These are phyloP conservation scores for Struthidea cinerea DNA, from an alignment of 2,113 vertebrate genomes.

Conservation along the genomic window DNA sequence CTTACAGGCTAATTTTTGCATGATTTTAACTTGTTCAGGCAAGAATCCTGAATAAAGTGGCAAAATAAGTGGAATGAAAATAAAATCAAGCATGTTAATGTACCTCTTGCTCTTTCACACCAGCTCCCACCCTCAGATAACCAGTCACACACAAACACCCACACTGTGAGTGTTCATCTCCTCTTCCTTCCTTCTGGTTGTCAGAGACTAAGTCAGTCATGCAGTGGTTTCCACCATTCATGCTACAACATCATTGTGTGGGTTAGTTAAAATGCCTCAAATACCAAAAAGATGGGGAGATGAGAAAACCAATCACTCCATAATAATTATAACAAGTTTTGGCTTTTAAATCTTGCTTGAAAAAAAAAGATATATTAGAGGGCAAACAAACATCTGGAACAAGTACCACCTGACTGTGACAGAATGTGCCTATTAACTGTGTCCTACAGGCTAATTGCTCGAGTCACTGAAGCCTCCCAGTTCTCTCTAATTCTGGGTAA, in stretches of 20 bases:
- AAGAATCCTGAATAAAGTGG: neutral
- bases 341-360: neutral
- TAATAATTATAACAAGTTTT: neutral
- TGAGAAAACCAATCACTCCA: neutral
- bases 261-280: neutral
- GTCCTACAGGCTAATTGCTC: neutral
- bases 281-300: neutral
- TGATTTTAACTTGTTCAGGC: neutral
- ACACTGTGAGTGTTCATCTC: neutral
- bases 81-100: neutral
- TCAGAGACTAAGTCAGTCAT: neutral
- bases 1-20: neutral
- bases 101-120: neutral
- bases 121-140: neutral
- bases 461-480: slow-evolving; percentile 12
- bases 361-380: neutral
- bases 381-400: neutral
- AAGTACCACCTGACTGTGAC: slow-evolving; percentile 14
- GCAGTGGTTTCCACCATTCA: neutral
- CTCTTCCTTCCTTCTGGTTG: neutral
- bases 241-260: neutral
- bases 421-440: neutral
- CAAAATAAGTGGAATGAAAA: neutral
- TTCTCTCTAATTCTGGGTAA: neutral
- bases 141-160: neutral